phyloP scores from a whole-genome alignment of 2,797 vertebrate species.

The Chelon auratus region DNA sequence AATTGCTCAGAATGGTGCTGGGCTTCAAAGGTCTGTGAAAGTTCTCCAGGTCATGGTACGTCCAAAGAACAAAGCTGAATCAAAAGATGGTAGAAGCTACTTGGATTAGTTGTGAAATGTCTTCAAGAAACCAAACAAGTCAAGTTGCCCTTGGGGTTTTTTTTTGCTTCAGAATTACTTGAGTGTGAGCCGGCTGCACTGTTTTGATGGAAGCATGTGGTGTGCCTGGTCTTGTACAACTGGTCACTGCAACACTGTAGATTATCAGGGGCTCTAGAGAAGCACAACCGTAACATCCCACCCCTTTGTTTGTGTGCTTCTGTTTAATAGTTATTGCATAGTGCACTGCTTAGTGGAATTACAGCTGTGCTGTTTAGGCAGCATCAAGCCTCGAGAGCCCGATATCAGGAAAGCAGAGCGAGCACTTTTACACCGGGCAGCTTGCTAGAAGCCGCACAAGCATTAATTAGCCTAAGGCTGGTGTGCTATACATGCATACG shows the following conservation, averaged over 20 bases:
- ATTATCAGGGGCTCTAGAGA: conserved; percentile 27
- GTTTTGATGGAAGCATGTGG: not conserved
- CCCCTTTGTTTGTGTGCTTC: conserved; percentile 47
- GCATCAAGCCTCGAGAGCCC: conserved; percentile 54
- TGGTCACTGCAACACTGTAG: conserved; percentile 10
- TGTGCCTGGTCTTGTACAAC: not conserved
- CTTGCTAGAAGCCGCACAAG: conserved; percentile 42
- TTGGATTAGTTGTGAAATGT: no score
- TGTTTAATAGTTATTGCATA: conserved; percentile 57
- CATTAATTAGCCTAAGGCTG: conserved; percentile 52
- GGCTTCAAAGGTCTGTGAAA: no score
- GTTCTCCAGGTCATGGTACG: no score
- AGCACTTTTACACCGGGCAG: conserved; percentile 53
- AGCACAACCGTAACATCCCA: conserved; percentile 33
- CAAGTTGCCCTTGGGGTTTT: no score
- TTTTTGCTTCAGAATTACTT: not conserved
- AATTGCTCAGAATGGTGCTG: not conserved
- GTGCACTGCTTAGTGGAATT: conserved; percentile 57
- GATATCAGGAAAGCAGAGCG: conserved; percentile 47
- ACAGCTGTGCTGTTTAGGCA: conserved; percentile 60
- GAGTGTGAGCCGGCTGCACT: not conserved
- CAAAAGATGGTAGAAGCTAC: no score
- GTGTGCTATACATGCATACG: conserved; percentile 39
- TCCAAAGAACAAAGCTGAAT: no score
- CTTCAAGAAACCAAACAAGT: no score